A percentile compares a stretch with the other conserved stretches of the same genome.
These are phyloP conservation scores for Zonotrichia albicollis DNA, from an alignment of 2,797 vertebrate genomes.

Conservation along the genomic window DNA sequence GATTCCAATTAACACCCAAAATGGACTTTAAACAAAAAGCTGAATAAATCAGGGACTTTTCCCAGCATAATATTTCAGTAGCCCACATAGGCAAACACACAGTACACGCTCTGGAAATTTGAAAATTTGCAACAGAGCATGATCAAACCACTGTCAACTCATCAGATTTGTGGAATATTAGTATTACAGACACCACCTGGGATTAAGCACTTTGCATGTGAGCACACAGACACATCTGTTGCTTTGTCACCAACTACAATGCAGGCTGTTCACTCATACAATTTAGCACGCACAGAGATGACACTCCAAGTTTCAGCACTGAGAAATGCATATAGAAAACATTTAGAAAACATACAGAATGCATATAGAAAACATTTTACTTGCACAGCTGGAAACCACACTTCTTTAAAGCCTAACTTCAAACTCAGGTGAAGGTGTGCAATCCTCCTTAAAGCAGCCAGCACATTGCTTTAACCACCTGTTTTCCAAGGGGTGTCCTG, in stretches of 20 bases:
- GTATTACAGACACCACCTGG: background rate
- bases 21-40: constrained; percentile 54
- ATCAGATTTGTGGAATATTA: background rate
- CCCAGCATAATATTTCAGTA: constrained; percentile 77
- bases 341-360: background rate
- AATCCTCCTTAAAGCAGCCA: background rate
- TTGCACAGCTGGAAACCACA: background rate
- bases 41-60: constrained; percentile 74
- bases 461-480: background rate
- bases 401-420: background rate
- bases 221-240: background rate
- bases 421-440: background rate
- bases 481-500: background rate
- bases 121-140: constrained; percentile 16
- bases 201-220: background rate
- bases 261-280: background rate
- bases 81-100: constrained; percentile 16
- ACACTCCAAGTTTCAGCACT: background rate
- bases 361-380: rapidly evolving
- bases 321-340: background rate
- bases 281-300: background rate
- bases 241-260: background rate
- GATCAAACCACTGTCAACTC: background rate
- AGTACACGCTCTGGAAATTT: background rate
- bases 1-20: constrained; percentile 84